Conservation (phyloP, 2,113 vertebrate species). For the Aix galericulata region DNA sequence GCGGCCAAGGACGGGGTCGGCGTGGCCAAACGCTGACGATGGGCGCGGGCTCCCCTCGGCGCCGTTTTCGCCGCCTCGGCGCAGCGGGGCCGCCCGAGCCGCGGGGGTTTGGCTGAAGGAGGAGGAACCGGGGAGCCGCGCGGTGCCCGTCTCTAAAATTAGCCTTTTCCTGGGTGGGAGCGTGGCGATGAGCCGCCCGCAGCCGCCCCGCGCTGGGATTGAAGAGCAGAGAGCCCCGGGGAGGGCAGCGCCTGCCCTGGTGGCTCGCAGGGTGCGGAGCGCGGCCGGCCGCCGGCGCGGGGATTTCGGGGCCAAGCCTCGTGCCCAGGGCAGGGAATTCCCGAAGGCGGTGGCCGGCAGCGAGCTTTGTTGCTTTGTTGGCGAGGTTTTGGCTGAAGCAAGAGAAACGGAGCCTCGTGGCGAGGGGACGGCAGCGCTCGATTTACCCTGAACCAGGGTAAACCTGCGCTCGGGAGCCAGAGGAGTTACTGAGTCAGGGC, state of each 20-base stretch:
- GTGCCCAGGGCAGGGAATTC: neutral
- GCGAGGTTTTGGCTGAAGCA: accelerated
- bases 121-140: neutral
- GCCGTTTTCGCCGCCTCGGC: neutral
- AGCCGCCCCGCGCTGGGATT: neutral
- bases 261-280: too few species aligned
- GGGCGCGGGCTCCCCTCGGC: too few species aligned
- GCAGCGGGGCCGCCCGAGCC: accelerated
- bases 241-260: neutral
- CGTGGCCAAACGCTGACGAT: too few species aligned
- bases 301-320: neutral
- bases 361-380: too few species aligned
- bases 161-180: neutral
- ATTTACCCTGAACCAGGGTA: too few species aligned
- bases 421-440: accelerated
- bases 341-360: too few species aligned
- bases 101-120: accelerated
- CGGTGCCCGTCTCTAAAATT: neutral
- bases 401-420: accelerated
- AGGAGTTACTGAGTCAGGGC: neutral
- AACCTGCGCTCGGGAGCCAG: neutral
- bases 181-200: accelerated
- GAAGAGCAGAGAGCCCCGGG: too few species aligned
- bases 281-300: too few species aligned
- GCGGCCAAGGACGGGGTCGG: too few species aligned